These are phyloP conservation scores for Lasioglossum vierecki DNA, from an alignment of 2,888 invertebrate species.

Conservation along the genomic window DNA sequence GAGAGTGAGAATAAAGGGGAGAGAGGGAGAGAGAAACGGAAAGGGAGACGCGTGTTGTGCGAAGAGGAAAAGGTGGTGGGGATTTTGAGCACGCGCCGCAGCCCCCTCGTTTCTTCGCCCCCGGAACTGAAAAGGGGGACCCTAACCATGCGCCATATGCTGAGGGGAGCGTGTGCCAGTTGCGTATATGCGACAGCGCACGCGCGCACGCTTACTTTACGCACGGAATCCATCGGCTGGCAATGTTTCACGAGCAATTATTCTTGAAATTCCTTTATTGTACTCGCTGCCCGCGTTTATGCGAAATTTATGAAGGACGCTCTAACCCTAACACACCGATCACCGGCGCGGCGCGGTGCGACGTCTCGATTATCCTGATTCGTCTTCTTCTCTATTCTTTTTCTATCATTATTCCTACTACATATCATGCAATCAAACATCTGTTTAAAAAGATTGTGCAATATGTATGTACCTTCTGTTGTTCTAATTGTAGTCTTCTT, in stretches of 20 bases:
- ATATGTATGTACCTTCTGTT: too few relatives aligned
- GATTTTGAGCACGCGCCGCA: conserved; percentile 83
- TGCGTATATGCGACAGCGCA: conserved; percentile 50
- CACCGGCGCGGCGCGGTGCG: not conserved
- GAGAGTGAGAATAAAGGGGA: conserved; percentile 23
- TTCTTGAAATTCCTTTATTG: conserved; percentile 2
- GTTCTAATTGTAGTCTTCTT: not conserved
- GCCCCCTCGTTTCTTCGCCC: conserved; percentile 74
- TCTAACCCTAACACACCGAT: not conserved
- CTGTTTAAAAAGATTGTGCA: too few relatives aligned
- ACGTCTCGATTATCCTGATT: not conserved
- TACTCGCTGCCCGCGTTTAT: not conserved
- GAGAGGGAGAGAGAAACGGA: conserved; percentile 48
- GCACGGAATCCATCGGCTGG: conserved; percentile 33
- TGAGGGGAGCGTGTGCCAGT: conserved; percentile 73
- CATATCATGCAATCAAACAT: not conserved
- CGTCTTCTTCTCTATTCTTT: not conserved
- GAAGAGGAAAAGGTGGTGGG: conserved; percentile 69
- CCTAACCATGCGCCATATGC: conserved; percentile 71
- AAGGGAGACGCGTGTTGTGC: conserved; percentile 57
- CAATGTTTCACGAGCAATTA: conserved; percentile 35
- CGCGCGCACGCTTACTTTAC: conserved; percentile 24
- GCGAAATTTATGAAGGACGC: not conserved
- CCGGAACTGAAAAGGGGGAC: conserved; percentile 74
- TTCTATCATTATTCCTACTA: not conserved